Base-by-base conservation (phyloP, 2,888 invertebrate species). In the Thecocarcelia acutangulata region DNA sequence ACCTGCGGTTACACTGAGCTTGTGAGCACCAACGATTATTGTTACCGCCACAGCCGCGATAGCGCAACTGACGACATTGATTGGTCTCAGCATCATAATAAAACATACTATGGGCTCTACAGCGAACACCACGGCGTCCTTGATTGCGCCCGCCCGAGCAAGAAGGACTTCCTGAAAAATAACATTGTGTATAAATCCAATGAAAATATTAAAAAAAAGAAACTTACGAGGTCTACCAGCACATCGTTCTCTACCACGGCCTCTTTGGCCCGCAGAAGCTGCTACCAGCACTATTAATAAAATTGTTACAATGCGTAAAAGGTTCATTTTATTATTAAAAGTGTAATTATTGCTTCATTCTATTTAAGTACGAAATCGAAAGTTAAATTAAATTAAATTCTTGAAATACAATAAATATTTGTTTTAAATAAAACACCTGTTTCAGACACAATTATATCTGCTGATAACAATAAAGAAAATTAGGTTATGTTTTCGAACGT, bases 41-140 rank as follows among this genome's bases (percentile, higher is more conserved):
- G 48, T 79, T 83, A 33, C 83, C 82, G 19, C 44, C 73, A 73
- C 82, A 82, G 17, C 82, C 82, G 44, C 64, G 56, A 17, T 83
- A 83, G 21, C 15, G 48, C 28, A 83, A 44, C 15, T 28, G n/a
- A 46, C 46, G 46, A 46, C 83, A 83, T 59, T 15, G 52, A 15
- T 66, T 5, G n/a, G 9, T 6, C 11, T 61, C 54, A 13, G 17
- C 37, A 68, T 76, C 48, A 17, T 66, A 76, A 37, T 72, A 58
- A 75, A 75, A 83, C 68, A 59, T 63, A 3, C 2, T 46, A 3
- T 44, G 24, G 2, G 24, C 11, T 6, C 3, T 48, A 24, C 73
- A 74, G 3, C 54, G 24, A 12, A 13, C 37, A 5, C 59, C 37
- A 12, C 15, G 37, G 2, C 24, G 24, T 24, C 24, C 24, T 2